Conservation (phyloP, 2,888 invertebrate genomes). For the Hylaea fasciaria region DNA sequence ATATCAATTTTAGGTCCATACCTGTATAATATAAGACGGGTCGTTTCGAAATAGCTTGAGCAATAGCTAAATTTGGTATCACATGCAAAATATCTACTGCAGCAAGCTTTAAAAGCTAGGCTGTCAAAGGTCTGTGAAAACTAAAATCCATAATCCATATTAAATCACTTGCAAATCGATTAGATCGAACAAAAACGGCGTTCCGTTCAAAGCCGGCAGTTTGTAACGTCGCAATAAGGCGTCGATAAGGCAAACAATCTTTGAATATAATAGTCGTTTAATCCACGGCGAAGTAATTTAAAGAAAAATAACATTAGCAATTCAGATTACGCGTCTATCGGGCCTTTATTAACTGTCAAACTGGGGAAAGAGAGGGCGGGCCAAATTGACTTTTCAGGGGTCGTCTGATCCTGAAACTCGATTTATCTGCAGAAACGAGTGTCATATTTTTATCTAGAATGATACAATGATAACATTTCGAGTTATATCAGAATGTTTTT, state of each 20-base stretch:
- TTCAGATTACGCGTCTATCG: conserved; percentile 76
- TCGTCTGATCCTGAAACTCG: conserved; percentile 58
- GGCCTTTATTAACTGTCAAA: conserved; percentile 80
- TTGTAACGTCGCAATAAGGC: conserved; percentile 53
- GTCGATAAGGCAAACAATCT: conserved; percentile 71
- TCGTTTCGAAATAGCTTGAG: neutral
- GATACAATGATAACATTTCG: conserved; percentile 18
- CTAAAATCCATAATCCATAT: neutral
- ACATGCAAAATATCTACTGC: no score
- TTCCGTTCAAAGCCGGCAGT: conserved; percentile 34
- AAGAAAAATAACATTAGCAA: conserved; percentile 84
- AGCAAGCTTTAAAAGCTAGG: no score
- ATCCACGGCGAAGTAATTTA: conserved; percentile 77
- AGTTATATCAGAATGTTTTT: conserved; percentile 18
- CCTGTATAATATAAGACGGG: neutral
- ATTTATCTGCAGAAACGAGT: conserved; percentile 60
- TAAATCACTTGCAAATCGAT: conserved; percentile 20
- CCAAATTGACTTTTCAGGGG: conserved; percentile 74
- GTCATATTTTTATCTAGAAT: conserved; percentile 52
- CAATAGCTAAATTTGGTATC: neutral
- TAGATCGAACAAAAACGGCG: neutral
- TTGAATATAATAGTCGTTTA: conserved; percentile 76
- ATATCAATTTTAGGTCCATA: no score
- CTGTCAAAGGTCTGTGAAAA: neutral
- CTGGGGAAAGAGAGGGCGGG: conserved; percentile 62